Evolutionary conservation across 2,113 vertebrate genomes (phyloP), one percentile per base, ranked within the genome.

Genomic region (Hypomesus transpacificus): DNA sequence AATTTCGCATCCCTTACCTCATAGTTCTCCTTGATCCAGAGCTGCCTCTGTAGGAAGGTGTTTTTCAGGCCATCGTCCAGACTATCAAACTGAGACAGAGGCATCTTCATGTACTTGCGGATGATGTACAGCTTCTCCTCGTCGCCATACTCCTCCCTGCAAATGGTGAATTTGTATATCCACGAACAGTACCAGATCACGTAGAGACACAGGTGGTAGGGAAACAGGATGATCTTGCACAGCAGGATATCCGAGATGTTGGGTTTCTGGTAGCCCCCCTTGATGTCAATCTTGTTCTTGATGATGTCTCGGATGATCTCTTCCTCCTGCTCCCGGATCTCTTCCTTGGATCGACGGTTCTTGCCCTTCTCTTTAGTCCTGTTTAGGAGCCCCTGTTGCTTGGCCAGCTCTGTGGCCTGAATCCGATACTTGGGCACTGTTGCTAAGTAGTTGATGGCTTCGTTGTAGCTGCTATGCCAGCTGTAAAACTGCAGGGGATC

Each of bases 221-320:
- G 96, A 54, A 91, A 91, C 1, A 99, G 90, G 24, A 98, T 68
- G 3, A 98, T 94, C 82, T 96, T 94, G 75, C 95, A 96, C 8
- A 99, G 87, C 60, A 99, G 93, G 75, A 99, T 97, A 87, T 98
- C 96, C 0, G 90, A 92, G 67, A 99, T 81, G 73, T 94, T 94
- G 61, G 97, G 97, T 69, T 98, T 98, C 89, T 98, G 95, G 86
- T 98, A 99, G 77, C 96, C 96, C 0, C 97, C 97, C 80, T 98
- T 96, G 80, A 99, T 99, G 86, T 98, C 97, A 65, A 98, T 97
- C 91, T 97, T 98, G 79, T 91, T 98, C 86, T 97, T 98, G 82
- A 99, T 99, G 78, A 99, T 97, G 85, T 96, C 93, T 9, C 95
- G 93, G 84, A 99, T 97, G 65, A 98, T 93, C 86, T 94, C 95